phyloP scores from a whole-genome alignment of 2,888 invertebrate species.

The Melangyna quadrimaculata region DNA sequence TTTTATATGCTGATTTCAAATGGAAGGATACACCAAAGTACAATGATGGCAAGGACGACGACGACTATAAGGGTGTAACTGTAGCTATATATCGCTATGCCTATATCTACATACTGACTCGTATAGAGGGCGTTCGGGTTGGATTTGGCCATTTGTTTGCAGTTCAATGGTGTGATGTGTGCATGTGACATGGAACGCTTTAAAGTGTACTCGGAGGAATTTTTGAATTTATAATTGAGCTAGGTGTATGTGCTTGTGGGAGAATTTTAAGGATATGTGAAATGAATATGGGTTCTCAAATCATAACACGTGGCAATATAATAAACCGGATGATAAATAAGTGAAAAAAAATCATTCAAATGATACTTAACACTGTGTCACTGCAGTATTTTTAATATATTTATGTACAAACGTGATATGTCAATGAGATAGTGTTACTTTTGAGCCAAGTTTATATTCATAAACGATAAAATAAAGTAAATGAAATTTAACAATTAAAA shows the following conservation, averaged over 20 bases:
- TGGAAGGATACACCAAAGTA: slow-evolving; percentile 15
- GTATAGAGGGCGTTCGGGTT: background rate
- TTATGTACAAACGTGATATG: no score
- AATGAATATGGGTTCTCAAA: slow-evolving; percentile 11
- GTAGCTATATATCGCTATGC: background rate
- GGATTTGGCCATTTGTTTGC: slow-evolving; percentile 31
- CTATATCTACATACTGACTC: no score
- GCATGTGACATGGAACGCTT: slow-evolving; percentile 21
- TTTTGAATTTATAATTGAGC: slow-evolving; percentile 34
- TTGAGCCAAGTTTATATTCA: background rate
- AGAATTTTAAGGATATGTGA: background rate
- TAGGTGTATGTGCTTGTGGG: background rate
- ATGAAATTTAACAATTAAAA: no score
- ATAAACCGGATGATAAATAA: background rate
- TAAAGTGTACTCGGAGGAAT: slow-evolving; percentile 20
- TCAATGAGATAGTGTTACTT: background rate
- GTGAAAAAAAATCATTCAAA: background rate
- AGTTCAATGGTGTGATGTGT: slow-evolving; percentile 34
- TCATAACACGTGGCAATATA: slow-evolving; percentile 1
- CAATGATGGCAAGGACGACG: background rate
- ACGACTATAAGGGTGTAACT: background rate
- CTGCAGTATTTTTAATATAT: background rate
- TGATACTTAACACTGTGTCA: background rate
- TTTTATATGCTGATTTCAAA: slow-evolving; percentile 12
- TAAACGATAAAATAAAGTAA: no score